Evolutionary conservation across 2,113 vertebrate genomes (phyloP).

Genomic region (Myocastor coypus): DNA sequence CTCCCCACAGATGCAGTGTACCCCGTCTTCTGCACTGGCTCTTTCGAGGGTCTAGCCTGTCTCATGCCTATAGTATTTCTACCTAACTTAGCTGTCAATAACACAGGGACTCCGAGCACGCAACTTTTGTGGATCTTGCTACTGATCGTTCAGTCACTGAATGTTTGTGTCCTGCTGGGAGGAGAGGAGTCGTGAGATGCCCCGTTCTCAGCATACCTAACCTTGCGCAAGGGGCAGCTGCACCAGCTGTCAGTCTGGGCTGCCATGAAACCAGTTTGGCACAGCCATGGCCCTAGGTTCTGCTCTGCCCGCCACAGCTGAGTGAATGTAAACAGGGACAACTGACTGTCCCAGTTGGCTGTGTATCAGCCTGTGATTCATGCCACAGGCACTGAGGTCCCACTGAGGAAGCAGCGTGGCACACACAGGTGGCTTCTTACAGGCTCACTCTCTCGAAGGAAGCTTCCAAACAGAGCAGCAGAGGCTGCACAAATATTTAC

Average conservation of each 20-base stretch:
- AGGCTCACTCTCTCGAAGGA: neutral
- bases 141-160: neutral
- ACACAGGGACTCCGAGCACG: neutral
- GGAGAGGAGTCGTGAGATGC: neutral
- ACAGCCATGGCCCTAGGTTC: neutral
- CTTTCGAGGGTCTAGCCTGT: neutral
- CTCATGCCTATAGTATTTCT: neutral
- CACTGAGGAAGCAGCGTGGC: neutral
- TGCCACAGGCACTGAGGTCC: neutral
- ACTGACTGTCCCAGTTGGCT: slow-evolving; percentile 55
- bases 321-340: slow-evolving; percentile 9
- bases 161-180: neutral
- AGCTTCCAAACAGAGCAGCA: neutral
- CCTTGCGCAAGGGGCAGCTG: neutral
- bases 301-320: neutral
- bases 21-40: neutral
- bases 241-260: neutral
- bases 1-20: neutral
- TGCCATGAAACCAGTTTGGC: neutral
- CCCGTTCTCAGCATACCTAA: neutral
- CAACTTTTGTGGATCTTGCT: neutral
- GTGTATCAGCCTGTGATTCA: slow-evolving; percentile 38
- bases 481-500: neutral
- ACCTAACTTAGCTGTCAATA: neutral
- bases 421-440: neutral